Conservation (phyloP, 2,113 vertebrate species). For the Talpa occidentalis region DNA sequence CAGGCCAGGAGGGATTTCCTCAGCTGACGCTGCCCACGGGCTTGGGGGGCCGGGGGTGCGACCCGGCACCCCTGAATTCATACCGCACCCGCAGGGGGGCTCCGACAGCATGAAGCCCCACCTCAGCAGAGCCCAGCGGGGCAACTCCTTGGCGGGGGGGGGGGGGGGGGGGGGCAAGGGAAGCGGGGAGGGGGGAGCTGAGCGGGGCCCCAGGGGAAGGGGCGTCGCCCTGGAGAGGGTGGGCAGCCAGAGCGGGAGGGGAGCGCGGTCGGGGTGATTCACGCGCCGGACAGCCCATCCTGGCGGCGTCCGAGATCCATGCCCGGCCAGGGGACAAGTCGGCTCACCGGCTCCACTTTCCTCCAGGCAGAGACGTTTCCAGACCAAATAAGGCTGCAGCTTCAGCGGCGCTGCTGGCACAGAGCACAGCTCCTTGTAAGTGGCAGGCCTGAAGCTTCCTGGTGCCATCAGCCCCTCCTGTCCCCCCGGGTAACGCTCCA, state of each 20-base stretch:
- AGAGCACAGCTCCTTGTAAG: not conserved
- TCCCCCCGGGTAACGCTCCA: not conserved
- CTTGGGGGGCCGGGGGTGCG: too few species aligned
- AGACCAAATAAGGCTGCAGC: slow-evolving; percentile 79
- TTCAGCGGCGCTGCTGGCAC: slow-evolving; percentile 51
- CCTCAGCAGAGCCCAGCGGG: too few species aligned
- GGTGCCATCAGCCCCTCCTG: not conserved
- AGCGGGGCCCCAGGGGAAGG: not conserved
- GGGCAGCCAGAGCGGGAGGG: not conserved
- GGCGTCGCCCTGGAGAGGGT: not conserved
- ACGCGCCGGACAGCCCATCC: not conserved
- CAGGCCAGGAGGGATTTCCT: too few species aligned
- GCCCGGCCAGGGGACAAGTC: not conserved
- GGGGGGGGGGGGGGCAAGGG: too few species aligned
- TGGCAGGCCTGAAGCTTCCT: slow-evolving; percentile 26
- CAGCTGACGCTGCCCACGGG: too few species aligned
- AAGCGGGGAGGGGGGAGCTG: too few species aligned
- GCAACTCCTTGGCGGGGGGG: too few species aligned
- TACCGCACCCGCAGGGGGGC: too few species aligned
- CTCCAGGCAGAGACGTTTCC: slow-evolving; percentile 69
- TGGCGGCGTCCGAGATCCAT: fast-evolving
- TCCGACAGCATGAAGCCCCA: too few species aligned
- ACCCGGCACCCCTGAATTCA: too few species aligned
- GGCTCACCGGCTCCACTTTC: not conserved
- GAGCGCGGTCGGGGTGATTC: not conserved